Base-by-base conservation (phyloP, 2,797 vertebrate genomes). In the Phoebastria nigripes region DNA sequence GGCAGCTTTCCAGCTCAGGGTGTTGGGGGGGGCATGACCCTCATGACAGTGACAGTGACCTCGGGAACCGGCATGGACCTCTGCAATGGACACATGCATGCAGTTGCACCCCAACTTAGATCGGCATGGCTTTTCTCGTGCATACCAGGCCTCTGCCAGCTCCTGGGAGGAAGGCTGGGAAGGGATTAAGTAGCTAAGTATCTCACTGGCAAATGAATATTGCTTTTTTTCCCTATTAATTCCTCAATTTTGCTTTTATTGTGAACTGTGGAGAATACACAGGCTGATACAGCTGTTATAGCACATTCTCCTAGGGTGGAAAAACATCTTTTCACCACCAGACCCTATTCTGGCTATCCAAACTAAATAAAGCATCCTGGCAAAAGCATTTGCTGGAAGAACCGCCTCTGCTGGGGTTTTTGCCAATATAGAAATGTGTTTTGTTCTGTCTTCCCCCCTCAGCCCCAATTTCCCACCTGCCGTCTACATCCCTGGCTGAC, bases 341-440 rank as follows among this genome's bases (percentile, higher is more conserved):
- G 82, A 59, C 65, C 73, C 63, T 92, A 80, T 87, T 89, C 66
- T 84, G 86, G 66, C 78, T 85, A 84, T 82, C 67, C 91, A 93
- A 94, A 82, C 90, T 87, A 96, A 92, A 94, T 93, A 96, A 93
- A 95, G 82, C 74, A 89, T 82, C 62, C 73, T 91, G 70, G 91
- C 73, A 94, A 92, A 93, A 94, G 79, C 41, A 59, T 80, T 85
- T 92, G 52, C 77, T 94, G 66, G 81, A 95, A 93, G 51, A 96
- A 77, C 7, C 15, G 21, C 54, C 86, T 89, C 86, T 76, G 46
- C 90, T 90, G 84, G 83, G 88, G 72, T 35, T 90, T 96, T 82
- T 95, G 90, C 93, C 90, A 94, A 44, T 72, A 79, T 0, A 90
- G 63, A 96, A 95, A 70, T 80, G 91, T 79, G 56, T 95, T 92